Base-by-base conservation (phyloP, 1,140 invertebrate species). In the Panagrolaimus sp. region DNA sequence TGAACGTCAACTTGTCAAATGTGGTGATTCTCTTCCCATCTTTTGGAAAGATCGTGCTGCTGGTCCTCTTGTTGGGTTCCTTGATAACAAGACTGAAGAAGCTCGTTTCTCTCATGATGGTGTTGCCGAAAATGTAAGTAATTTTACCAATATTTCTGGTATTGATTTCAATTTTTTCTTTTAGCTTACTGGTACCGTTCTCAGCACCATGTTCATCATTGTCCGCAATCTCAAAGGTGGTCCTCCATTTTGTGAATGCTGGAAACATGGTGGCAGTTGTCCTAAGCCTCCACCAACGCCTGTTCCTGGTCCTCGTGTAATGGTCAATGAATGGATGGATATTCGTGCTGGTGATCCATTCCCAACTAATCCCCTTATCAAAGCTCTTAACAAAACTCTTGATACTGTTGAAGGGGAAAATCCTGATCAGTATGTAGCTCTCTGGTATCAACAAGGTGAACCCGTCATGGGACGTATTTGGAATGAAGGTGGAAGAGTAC, bases 391-490 rank as follows among this genome's bases (percentile, higher is more conserved):
- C 68, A 70, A 71, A 47, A 15, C 70, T n/a, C 69, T 78, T 12
- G 65, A 80, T 65, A 77, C 70, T 0, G 10, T 69, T 14, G 62
- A 72, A 24, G 76, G 76, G 0, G 68, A 79, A 7, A 68, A 64
- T 63, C 46, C 71, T 17, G 73, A 79, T n/a, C 76, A 78, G 47
- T 81, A 78, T 48, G 76, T 78, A 5, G 76, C 76, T 2, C 67
- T 78, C 52, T 78, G 78, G 78, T 78, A 78, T 55, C 63, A 72
- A 68, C 58, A 66, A 17, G 76, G 76, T 21, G 74, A 78, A n/a
- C 77, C 76, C 2, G 72, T 78, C n/a, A 75, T 79, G 73, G 76
- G 76, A n/a, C 70, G 76, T 4, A 66, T 78, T 63, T 78, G 70
- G 73, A 75, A 78, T 44, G 77, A 78, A 6, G 14, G 72, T 3